Evolutionary conservation across 2,113 vertebrate genomes (phyloP).

Genomic region (Agelaius tricolor): DNA sequence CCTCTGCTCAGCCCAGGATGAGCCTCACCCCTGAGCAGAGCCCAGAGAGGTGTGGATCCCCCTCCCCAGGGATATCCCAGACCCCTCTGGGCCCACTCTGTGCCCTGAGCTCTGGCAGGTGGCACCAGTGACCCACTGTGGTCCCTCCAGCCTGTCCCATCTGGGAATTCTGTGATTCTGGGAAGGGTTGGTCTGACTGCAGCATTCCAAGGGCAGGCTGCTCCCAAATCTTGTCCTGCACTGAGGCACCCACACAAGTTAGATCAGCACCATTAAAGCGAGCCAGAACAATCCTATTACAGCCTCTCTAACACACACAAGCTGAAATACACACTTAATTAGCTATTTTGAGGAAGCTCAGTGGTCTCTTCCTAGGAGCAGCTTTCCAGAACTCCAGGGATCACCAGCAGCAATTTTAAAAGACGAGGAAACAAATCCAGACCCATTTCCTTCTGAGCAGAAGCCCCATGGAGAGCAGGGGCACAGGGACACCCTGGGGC

Average conservation of each 20-base stretch:
- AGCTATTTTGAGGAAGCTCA: neutral
- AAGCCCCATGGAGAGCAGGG: accelerated
- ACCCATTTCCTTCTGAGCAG: neutral
- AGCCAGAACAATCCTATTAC: slow-evolving; percentile 38
- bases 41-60: neutral
- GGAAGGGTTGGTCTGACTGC: neutral
- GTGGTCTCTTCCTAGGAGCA: neutral
- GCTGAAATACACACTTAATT: slow-evolving; percentile 11
- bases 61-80: neutral
- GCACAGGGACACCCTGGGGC: neutral
- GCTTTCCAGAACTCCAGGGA: neutral
- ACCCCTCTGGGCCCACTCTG: accelerated
- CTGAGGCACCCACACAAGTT: neutral
- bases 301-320: neutral
- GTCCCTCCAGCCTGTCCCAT: neutral
- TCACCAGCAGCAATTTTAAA: neutral
- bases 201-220: neutral
- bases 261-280: neutral
- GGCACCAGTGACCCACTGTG: neutral
- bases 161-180: neutral
- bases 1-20: neutral
- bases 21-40: neutral
- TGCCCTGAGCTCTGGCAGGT: neutral
- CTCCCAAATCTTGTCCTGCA: neutral
- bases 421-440: accelerated